A percentile compares a stretch with the other conserved stretches of the same genome.
These are phyloP conservation scores for Vulpes lagopus DNA, from an alignment of 2,113 vertebrate species.

Conservation along the genomic window DNA sequence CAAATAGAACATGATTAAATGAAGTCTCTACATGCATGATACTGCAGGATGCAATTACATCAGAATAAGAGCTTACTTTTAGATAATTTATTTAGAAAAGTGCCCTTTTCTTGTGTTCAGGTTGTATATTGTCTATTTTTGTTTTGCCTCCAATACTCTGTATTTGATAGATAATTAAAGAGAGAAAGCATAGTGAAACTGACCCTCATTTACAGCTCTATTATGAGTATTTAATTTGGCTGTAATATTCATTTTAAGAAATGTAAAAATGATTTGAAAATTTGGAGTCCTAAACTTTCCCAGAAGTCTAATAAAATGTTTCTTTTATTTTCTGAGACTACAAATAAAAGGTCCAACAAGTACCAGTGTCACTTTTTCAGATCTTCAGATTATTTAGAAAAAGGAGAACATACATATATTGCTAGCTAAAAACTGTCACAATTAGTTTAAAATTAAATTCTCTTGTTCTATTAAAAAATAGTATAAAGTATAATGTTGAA, in stretches of 20 bases:
- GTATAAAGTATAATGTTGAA: slow-evolving; percentile 67
- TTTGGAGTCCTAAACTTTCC: slow-evolving; percentile 74
- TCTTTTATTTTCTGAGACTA: slow-evolving; percentile 46
- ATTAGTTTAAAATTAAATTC: slow-evolving; percentile 87
- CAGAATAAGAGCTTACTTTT: background rate
- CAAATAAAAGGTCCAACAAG: slow-evolving; percentile 46
- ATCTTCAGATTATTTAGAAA: slow-evolving; percentile 59
- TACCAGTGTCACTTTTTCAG: slow-evolving; percentile 62
- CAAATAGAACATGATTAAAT: background rate
- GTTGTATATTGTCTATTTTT: background rate
- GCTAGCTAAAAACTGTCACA: slow-evolving; percentile 79
- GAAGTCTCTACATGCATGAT: background rate
- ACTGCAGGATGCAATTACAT: background rate
- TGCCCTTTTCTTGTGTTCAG: background rate
- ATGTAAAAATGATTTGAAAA: background rate
- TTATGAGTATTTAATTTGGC: slow-evolving; percentile 39
- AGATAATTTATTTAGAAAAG: background rate
- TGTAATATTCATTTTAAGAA: slow-evolving; percentile 68
- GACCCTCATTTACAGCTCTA: background rate
- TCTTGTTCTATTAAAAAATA: background rate
- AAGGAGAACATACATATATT: slow-evolving; percentile 47
- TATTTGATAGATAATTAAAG: background rate
- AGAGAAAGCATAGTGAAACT: slow-evolving; percentile 24
- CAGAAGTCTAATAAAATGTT: slow-evolving; percentile 8
- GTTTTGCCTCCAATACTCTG: background rate